Percentiles rank a stretch among this genome's conserved stretches.
phyloP scores from a whole-genome alignment of 1,140 invertebrate genomes.

The Trichonephila inaurata region DNA sequence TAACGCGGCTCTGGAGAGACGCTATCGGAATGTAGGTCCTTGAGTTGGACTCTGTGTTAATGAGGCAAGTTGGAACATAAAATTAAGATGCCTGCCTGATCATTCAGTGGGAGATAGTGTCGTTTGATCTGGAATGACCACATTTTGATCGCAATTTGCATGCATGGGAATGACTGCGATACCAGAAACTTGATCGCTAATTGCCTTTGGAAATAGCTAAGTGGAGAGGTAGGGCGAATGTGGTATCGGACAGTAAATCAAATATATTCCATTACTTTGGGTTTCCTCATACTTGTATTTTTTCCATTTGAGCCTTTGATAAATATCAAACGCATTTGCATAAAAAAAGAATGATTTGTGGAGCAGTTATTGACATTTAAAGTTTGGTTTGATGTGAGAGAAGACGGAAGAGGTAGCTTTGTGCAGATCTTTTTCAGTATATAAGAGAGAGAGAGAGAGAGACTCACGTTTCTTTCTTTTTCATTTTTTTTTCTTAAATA shows the following conservation, averaged over 20 bases:
- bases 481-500: no score
- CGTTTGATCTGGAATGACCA: constrained; percentile 30
- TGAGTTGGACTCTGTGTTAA: background rate
- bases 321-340: no score
- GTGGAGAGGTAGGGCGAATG: background rate
- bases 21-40: constrained; percentile 42
- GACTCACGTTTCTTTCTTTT: no score
- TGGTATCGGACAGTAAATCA: background rate
- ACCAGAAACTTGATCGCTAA: background rate
- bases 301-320: background rate
- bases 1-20: background rate
- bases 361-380: no score
- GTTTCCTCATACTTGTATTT: constrained; percentile 1
- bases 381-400: no score
- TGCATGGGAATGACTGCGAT: background rate
- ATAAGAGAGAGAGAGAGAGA: no score
- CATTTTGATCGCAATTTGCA: constrained; percentile 13
- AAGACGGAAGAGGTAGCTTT: no score
- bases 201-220: background rate
- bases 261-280: background rate
- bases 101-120: background rate
- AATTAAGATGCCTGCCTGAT: background rate
- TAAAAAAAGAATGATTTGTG: no score
- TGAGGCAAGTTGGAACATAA: background rate
- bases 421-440: no score